Conservation (phyloP, 2,888 invertebrate species). For the Cephus spinipes region DNA sequence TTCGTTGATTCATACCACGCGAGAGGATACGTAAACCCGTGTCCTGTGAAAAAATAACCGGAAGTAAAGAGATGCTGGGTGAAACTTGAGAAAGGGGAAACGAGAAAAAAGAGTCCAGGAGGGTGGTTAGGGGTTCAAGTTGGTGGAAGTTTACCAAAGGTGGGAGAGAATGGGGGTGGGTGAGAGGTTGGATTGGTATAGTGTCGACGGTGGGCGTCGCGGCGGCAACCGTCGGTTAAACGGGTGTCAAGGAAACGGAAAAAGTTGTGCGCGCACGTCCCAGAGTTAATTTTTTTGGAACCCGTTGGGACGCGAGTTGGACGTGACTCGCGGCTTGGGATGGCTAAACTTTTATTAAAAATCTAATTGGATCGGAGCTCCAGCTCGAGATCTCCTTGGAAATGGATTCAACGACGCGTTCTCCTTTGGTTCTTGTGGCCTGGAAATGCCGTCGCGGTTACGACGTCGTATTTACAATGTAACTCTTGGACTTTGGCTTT, state of each 20-base stretch:
- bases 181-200: not conserved
- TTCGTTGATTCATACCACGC: too few relatives aligned
- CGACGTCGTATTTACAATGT: too few relatives aligned
- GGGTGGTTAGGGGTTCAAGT: too few relatives aligned
- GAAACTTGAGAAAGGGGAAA: not conserved
- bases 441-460: too few relatives aligned
- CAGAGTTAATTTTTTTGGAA: conserved; percentile 44
- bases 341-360: conserved; percentile 59
- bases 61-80: not conserved
- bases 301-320: conserved; percentile 40
- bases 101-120: too few relatives aligned
- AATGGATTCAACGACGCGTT: conserved; percentile 3
- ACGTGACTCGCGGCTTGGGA: conserved; percentile 47
- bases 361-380: conserved; percentile 56
- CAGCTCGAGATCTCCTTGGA: conserved; percentile 14
- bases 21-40: too few relatives aligned
- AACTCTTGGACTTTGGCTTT: too few relatives aligned
- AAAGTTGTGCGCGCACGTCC: conserved; percentile 12
- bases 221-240: conserved; percentile 3
- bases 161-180: not conserved
- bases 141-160: too few relatives aligned
- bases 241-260: conserved; percentile 4
- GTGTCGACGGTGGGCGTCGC: not conserved
- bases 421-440: not conserved
- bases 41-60: not conserved